phyloP scores from a whole-genome alignment of 2,113 vertebrate species.

The Lepidothrix coronata region DNA sequence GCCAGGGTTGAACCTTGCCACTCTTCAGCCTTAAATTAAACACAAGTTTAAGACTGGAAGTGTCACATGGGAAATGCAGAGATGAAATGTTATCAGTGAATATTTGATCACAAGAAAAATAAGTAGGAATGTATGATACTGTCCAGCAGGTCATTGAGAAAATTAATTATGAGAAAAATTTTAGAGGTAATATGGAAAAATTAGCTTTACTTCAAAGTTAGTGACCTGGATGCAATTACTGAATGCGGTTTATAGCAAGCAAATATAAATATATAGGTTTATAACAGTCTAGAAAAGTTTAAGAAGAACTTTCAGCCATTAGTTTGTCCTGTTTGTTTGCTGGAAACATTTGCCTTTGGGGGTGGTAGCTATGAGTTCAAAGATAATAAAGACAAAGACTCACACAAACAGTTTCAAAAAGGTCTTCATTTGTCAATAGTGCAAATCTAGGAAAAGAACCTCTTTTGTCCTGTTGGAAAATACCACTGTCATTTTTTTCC shows the following conservation, averaged over 20 bases:
- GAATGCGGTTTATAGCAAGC: neutral
- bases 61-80: neutral
- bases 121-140: neutral
- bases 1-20: neutral
- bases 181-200: neutral
- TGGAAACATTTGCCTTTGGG: neutral
- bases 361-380: neutral
- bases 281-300: neutral
- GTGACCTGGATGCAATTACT: neutral
- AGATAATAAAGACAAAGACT: neutral
- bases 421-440: neutral
- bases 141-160: neutral
- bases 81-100: neutral
- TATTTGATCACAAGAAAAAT: neutral
- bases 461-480: neutral
- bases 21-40: neutral
- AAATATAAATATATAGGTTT: neutral
- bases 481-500: neutral
- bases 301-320: neutral
- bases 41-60: neutral
- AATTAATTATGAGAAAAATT: neutral
- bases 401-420: neutral
- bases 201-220: neutral
- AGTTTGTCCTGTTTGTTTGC: neutral
- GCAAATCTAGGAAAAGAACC: neutral